Conservation (phyloP, 2,797 vertebrate species). For the Philypnodon macrostomus region DNA sequence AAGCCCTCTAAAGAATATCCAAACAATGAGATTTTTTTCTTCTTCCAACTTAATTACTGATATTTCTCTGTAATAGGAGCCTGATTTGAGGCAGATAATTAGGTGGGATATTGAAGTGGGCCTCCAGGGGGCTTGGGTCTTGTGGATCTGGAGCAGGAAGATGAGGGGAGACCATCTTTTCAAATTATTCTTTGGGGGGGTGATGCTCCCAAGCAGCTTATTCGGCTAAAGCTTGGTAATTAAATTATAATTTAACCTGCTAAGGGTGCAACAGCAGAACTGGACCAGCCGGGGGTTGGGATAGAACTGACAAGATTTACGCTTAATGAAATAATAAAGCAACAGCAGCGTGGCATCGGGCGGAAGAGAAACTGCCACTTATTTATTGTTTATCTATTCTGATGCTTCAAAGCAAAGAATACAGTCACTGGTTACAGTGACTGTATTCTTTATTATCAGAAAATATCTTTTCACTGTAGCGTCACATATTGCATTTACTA, state of each 20-base stretch:
- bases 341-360: conserved; percentile 76
- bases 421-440: conserved; percentile 15
- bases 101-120: conserved; percentile 79
- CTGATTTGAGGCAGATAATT: conserved; percentile 80
- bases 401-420: conserved; percentile 43
- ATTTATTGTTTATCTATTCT: conserved; percentile 54
- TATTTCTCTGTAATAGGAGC: conserved; percentile 74
- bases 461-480: conserved; percentile 14
- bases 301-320: conserved; percentile 85
- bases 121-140: conserved; percentile 74
- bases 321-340: conserved; percentile 99
- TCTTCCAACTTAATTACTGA: conserved; percentile 78
- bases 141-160: conserved; percentile 71
- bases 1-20: conserved; percentile 47
- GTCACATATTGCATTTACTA: conserved; percentile 8
- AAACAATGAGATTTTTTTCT: conserved; percentile 62
- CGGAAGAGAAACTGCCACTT: conserved; percentile 49
- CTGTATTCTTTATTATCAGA: conserved; percentile 30
- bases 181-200: conserved; percentile 96
- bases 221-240: conserved; percentile 95
- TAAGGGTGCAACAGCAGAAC: conserved; percentile 88
- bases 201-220: conserved; percentile 94
- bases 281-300: conserved; percentile 82
- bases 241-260: conserved; percentile 98
- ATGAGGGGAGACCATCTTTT: conserved; percentile 93